Evolutionary conservation across 1,140 invertebrate genomes (phyloP), one percentile per base, ranked within the genome.

Genomic region (Orussus abietinus): DNA sequence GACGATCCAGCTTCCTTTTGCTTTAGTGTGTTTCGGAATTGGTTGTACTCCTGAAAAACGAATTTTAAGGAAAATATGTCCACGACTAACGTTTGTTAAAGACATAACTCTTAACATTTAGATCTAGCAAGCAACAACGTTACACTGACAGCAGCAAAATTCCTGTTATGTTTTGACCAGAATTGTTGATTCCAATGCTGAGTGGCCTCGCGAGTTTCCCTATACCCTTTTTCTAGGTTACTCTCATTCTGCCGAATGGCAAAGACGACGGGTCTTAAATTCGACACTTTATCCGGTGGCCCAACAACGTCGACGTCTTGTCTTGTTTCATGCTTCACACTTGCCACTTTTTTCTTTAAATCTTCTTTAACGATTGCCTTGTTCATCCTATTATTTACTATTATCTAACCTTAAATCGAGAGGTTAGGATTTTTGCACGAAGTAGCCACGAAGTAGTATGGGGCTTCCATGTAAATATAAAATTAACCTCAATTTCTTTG

Each of bases 151-250:
- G 76, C 53, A 38, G 74, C 75, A 62, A 88, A 89, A 34, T 73
- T 79, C 30, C 74, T 74, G 64, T 92, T 92, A 53, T 91, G 88
- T 42, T 76, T 72, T 5, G 68, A 72, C 89, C 89, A 92, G 69
- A 91, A 91, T 37, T 79, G 67, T 54, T 90, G 80, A 66, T 91
- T 90, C 88, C 87, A 92, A 44, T 78, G 65, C 52, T 89, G 86
- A 1, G 85, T 81, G 41, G 80, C 77, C 47, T 78, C 72, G 57
- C 84, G 77, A 32, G 78, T 60, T 38, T 80, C 51, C 48, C 88
- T 71, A 56, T 84, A 82, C 50, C 70, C 62, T 51, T 72, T 79
- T 59, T 90, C 83, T 26, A 84, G 41, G 2, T 50, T 28, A 0
- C 83, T 81, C 71, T 92, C 88, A 55, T 80, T 74, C 3, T 69